phyloP scores from a whole-genome alignment of 2,113 vertebrate genomes.

The Heterotis niloticus region DNA sequence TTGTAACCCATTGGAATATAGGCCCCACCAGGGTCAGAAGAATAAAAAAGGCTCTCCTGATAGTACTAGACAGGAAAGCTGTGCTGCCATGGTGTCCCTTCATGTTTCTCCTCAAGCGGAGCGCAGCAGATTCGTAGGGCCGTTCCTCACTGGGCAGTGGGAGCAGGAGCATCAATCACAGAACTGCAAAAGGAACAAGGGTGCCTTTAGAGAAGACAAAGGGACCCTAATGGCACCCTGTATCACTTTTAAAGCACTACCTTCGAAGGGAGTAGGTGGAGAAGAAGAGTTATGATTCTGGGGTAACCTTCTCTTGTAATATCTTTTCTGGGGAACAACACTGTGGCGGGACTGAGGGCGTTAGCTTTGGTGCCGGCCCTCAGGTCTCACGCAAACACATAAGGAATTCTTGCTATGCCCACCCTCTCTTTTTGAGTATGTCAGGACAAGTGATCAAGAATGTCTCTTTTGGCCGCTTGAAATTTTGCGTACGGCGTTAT shows the following conservation, averaged over 20 bases:
- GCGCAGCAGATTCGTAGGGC: neutral
- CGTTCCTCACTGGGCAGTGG: neutral
- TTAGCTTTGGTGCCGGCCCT: too few species aligned
- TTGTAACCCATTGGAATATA: too few species aligned
- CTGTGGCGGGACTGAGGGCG: too few species aligned
- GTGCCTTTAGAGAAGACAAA: slow-evolving; percentile 12
- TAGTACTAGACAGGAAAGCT: neutral
- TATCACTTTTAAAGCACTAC: neutral
- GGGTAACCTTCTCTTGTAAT: neutral
- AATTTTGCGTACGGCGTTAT: neutral
- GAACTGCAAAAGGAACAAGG: neutral
- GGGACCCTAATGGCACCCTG: neutral
- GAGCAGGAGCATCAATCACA: neutral
- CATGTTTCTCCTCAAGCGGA: neutral
- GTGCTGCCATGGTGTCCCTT: neutral
- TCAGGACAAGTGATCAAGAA: too few species aligned
- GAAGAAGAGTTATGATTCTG: slow-evolving; percentile 3
- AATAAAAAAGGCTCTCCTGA: neutral
- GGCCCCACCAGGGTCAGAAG: neutral
- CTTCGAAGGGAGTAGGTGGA: neutral
- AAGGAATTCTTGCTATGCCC: too few species aligned
- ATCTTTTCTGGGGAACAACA: neutral
- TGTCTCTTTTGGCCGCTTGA: too few species aligned
- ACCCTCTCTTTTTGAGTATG: too few species aligned
- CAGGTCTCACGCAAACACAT: too few species aligned